Base-by-base conservation (phyloP, 2,888 invertebrate genomes). In the Syrphus vitripennis region DNA sequence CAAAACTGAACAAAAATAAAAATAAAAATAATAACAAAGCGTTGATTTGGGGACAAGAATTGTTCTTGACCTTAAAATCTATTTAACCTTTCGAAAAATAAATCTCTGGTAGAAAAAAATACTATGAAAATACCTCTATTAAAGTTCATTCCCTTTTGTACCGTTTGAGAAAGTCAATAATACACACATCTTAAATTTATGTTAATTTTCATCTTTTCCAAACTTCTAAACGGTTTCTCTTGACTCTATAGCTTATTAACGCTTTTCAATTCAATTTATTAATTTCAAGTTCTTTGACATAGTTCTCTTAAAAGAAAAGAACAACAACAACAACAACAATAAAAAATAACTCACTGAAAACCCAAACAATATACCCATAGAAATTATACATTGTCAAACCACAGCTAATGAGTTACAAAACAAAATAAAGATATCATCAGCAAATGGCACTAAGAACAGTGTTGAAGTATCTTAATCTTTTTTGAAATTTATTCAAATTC, bases 261-360 rank as follows among this genome's bases (percentile, higher is more conserved):
- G 19, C 5, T 37, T 34, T 19, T 48, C 6, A 16, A 48, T 12
- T 14, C 37, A 75, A 67, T 59, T 69, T 37, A 59, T 57, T 34
- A 37, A 19, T 19, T 65, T 50, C 24, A 40, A 26, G 48, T 65
- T 70, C 40, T 75, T 70, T 71, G 75, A 79, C 83, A 79, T 57
- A 75, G 59, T 79, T 75, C 67, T 63, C 75, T 50, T 45, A n/a
- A n/a, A n/a, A n/a, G n/a, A n/a, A n/a, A n/a, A n/a, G n/a, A n/a
- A n/a, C n/a, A n/a, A n/a, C n/a, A n/a, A n/a, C n/a, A n/a, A n/a
- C n/a, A n/a, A n/a, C n/a, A n/a, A n/a, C n/a, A n/a, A n/a, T n/a
- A n/a, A 83, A 34, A 48, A 37, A 29, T 1, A 31, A 45, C 4
- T 14, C 14, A 55, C n/a, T 10, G 16, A 37, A 59, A 61, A 24